phyloP scores from a whole-genome alignment of 2,113 vertebrate genomes.

The Mormyrus lacerda region DNA sequence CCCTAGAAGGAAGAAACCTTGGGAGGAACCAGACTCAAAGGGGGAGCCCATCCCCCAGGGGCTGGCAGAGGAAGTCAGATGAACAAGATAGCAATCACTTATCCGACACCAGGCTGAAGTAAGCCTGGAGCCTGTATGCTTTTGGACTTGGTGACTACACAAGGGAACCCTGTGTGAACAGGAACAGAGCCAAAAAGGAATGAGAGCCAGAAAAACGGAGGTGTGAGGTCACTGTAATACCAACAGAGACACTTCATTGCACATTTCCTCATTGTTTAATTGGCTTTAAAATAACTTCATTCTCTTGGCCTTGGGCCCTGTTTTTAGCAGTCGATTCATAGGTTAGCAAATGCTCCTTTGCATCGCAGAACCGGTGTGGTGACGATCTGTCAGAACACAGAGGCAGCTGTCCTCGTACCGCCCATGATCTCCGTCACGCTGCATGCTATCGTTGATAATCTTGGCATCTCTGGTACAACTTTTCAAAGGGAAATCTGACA shows the following conservation, averaged over 20 bases:
- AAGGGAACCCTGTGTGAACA: background rate
- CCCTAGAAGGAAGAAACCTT: background rate
- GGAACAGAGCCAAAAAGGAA: background rate
- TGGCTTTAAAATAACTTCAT: background rate
- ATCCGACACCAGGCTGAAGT: background rate
- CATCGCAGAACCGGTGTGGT: background rate
- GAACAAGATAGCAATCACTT: background rate
- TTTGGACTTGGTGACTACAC: background rate
- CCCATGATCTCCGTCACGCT: background rate
- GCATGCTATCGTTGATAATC: background rate
- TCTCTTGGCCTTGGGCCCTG: background rate
- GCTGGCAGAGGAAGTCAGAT: background rate
- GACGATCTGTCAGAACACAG: background rate
- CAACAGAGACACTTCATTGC: background rate
- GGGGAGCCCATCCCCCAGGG: background rate
- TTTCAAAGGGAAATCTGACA: background rate
- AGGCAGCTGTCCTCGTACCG: background rate
- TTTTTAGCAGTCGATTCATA: background rate
- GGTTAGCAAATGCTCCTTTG: background rate
- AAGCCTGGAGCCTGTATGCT: background rate
- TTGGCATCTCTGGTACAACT: background rate
- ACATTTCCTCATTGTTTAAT: background rate
- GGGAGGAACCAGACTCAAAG: background rate
- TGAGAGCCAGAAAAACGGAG: background rate
- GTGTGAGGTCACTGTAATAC: background rate